Conservation (phyloP, 2,888 invertebrate genomes). For the Arctia plantaginis region DNA sequence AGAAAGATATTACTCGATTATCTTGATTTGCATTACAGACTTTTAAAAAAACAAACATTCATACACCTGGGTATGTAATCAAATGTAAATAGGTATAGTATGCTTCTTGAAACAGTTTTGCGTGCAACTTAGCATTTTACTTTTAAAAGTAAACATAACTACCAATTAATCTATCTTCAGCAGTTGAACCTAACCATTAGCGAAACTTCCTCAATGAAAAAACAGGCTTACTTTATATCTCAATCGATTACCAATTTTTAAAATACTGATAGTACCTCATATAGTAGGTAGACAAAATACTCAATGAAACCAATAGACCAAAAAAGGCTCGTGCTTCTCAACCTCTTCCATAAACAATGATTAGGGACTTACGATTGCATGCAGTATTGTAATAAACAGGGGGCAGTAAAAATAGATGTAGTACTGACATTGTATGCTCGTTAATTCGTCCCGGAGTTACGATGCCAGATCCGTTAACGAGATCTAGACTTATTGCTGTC, state of each 20-base stretch:
- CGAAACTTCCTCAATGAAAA: neutral
- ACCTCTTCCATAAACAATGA: slow-evolving; percentile 43
- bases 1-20: neutral
- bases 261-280: neutral
- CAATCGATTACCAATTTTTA: neutral
- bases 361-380: slow-evolving; percentile 51
- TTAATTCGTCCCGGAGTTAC: slow-evolving; percentile 63
- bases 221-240: neutral
- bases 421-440: slow-evolving; percentile 62
- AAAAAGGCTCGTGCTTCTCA: slow-evolving; percentile 13
- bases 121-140: no score
- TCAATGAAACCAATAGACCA: neutral
- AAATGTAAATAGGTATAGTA: no score
- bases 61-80: no score
- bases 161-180: no score
- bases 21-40: no score
- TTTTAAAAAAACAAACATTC: no score
- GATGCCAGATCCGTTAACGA: slow-evolving; percentile 67
- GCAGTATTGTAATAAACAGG: slow-evolving; percentile 49
- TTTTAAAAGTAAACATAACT: no score
- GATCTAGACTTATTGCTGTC: slow-evolving; percentile 66
- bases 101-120: no score
- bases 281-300: neutral
- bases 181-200: neutral
- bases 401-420: slow-evolving; percentile 50